These are phyloP conservation scores for Crenichthys baileyi DNA, from an alignment of 2,797 vertebrate genomes.

Conservation along the genomic window DNA sequence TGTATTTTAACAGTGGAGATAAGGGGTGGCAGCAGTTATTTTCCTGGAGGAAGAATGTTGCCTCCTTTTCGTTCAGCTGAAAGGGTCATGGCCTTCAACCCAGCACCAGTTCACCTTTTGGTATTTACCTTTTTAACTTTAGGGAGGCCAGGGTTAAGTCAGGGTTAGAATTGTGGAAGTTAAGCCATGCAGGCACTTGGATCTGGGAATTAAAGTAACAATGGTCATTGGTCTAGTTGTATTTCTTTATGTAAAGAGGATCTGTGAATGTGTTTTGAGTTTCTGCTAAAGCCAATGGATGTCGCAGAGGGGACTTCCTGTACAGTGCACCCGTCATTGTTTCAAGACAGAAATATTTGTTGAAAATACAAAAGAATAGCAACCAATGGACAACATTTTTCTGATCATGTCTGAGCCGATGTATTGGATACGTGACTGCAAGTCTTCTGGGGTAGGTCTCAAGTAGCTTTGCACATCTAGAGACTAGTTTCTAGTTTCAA, in stretches of 20 bases:
- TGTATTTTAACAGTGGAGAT: not conserved
- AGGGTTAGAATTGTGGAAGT: not conserved
- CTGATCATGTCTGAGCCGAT: not conserved
- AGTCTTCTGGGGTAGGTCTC: not conserved
- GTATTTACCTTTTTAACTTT: slow-evolving; percentile 33
- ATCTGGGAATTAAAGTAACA: slow-evolving; percentile 5
- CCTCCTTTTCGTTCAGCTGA: slow-evolving; percentile 5
- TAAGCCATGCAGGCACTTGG: not conserved
- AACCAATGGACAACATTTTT: not conserved
- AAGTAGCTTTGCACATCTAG: not conserved
- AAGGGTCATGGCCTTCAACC: slow-evolving; percentile 3
- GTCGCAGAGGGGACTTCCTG: not conserved
- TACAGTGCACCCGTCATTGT: not conserved
- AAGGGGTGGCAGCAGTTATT: slow-evolving; percentile 12
- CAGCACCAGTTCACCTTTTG: slow-evolving; percentile 10
- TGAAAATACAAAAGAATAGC: not conserved
- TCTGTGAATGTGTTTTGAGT: not conserved
- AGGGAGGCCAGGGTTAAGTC: not conserved
- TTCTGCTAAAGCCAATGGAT: not conserved
- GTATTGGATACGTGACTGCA: not conserved
- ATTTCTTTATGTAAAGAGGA: not conserved
- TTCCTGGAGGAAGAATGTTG: slow-evolving; percentile 22
- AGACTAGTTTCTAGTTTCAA: not conserved
- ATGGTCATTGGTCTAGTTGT: not conserved
- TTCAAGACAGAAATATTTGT: not conserved